Base-by-base conservation (phyloP, 37 sponge, comb jelly and placozoan species). In the Ianthella basta region DNA sequence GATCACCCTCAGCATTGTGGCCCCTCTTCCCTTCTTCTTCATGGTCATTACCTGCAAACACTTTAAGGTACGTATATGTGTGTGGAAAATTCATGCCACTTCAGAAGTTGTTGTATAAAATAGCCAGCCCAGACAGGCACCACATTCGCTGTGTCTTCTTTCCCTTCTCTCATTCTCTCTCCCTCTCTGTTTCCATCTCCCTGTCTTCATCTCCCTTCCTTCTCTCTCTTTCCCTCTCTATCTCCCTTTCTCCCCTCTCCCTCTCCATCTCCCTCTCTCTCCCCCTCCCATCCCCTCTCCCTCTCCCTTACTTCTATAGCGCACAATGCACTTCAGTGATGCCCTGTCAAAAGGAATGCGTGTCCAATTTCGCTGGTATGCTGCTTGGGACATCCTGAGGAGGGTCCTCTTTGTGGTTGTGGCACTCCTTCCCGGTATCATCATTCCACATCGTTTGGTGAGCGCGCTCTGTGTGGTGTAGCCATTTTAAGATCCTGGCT, bases 61-160 rank as follows among this genome's bases (percentile, higher is more conserved):
- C n/a, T 87, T 82, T 21, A 82, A 81, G 59, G 87, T 87, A 24
- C 15, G 60, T 75, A 8, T 44, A 8, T 44, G 50, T 44, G 6
- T 8, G 8, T 44, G 50, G 3, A 44, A 8, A 8, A 44, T 44
- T 3, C 50, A 44, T 10, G 50, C 8, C 6, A 3, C 3, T 44
- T 10, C 50, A 44, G 50, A 44, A 3, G 8, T 44, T 10, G 50
- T 8, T 44, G 50, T 10, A 44, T 20, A 20, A 20, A 20, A 57
- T 57, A 20, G 18, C 15, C n/a, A n/a, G n/a, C n/a, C 29, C 64
- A 61, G 24, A n/a, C 64, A 61, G 29, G 18, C 59, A 18, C 18
- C 59, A 15, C 15, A 20, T 18, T 18, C 15, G 15, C n/a, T n/a
- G n/a, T n/a, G n/a, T n/a, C n/a, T n/a, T n/a, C n/a, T n/a, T n/a